Evolutionary conservation across 2,113 vertebrate genomes (phyloP).

Genomic region (Scopus umbretta): DNA sequence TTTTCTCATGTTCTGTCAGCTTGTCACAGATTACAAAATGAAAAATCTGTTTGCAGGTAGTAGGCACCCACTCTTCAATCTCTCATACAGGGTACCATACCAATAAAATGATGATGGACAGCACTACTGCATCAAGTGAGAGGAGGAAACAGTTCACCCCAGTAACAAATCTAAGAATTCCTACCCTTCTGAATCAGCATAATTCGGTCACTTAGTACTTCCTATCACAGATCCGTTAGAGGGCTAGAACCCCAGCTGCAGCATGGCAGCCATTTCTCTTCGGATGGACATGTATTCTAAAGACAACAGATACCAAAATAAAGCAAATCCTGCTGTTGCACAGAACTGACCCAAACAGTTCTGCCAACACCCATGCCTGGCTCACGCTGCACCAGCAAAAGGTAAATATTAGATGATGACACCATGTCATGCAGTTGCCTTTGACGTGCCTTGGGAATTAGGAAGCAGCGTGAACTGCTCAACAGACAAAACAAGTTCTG

Average conservation of each 20-base stretch:
- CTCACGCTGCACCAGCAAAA: background rate
- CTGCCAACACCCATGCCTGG: background rate
- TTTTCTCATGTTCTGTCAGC: background rate
- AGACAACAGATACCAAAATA: background rate
- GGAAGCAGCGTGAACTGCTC: background rate
- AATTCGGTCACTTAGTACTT: background rate
- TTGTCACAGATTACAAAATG: slow-evolving; percentile 11
- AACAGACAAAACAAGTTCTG: background rate
- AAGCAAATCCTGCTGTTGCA: background rate
- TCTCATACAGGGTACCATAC: background rate
- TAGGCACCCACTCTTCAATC: background rate
- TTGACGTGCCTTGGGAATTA: background rate
- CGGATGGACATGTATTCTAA: rapidly evolving
- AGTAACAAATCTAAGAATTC: background rate
- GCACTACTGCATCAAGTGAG: background rate
- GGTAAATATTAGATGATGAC: background rate
- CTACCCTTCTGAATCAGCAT: background rate
- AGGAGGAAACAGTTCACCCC: background rate
- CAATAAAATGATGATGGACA: background rate
- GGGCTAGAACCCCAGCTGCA: background rate
- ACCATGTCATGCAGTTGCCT: background rate
- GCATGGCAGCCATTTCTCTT: background rate
- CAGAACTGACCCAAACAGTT: background rate
- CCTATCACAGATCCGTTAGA: rapidly evolving
- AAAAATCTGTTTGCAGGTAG: background rate